Conservation (phyloP, 1,140 invertebrate genomes). For the Aphis gossypii region DNA sequence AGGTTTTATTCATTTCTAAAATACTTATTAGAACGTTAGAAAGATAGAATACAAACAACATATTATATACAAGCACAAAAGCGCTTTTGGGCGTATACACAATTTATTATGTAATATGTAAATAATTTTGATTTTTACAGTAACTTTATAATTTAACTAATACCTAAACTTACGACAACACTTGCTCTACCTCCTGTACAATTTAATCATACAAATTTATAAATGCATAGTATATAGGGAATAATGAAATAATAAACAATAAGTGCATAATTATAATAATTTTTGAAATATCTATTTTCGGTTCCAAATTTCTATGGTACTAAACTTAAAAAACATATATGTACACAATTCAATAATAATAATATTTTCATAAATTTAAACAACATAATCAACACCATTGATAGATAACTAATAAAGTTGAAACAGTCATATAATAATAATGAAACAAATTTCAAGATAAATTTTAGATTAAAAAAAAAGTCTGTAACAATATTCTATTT, state of each 20-base stretch:
- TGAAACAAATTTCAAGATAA: neutral
- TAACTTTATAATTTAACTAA: neutral
- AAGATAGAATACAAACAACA: neutral
- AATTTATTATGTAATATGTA: neutral
- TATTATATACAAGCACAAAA: neutral
- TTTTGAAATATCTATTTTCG: slow-evolving; percentile 30
- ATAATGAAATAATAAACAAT: neutral
- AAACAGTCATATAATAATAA: slow-evolving; percentile 17
- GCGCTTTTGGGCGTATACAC: neutral
- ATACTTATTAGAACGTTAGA: neutral
- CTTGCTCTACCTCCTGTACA: neutral
- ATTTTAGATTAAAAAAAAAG: neutral
- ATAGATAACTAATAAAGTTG: neutral
- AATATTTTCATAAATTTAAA: slow-evolving; percentile 42
- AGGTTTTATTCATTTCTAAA: neutral
- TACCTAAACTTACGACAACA: neutral
- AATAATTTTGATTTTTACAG: neutral
- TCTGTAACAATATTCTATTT: slow-evolving; percentile 28
- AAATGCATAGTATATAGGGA: neutral
- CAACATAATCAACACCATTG: slow-evolving; percentile 31
- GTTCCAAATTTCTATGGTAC: slow-evolving; percentile 25
- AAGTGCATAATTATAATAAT: neutral
- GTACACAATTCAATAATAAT: slow-evolving; percentile 40
- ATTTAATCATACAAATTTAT: neutral
- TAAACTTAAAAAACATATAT: slow-evolving; percentile 32